These are phyloP conservation scores for Drosophila niveifrons DNA, from an alignment of 2,888 invertebrate genomes.

Conservation along the genomic window DNA sequence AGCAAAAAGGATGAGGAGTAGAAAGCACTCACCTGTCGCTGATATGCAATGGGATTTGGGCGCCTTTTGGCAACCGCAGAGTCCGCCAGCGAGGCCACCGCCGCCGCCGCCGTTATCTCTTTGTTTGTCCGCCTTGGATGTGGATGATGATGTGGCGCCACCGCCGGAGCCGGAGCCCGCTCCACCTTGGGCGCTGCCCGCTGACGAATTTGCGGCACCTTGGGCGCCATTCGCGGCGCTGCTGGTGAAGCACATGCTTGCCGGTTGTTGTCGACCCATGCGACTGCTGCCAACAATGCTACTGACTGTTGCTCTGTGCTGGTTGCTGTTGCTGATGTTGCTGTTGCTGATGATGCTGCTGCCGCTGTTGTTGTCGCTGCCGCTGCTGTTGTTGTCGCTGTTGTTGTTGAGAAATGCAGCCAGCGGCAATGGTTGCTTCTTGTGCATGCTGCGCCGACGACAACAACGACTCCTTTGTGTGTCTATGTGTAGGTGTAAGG, in stretches of 20 bases:
- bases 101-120: constrained; percentile 69
- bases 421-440: constrained; percentile 83
- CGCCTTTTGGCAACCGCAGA: constrained; percentile 85
- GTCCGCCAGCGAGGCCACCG: constrained; percentile 54
- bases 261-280: constrained; percentile 27
- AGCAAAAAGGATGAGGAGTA: not conserved
- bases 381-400: constrained; percentile 32
- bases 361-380: constrained; percentile 25
- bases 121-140: constrained; percentile 77
- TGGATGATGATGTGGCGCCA: constrained; percentile 26
- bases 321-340: constrained; percentile 18
- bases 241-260: constrained; percentile 43
- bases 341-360: constrained; percentile 27
- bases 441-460: constrained; percentile 75
- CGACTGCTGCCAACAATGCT: constrained; percentile 24
- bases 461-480: not conserved
- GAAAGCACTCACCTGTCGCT: constrained; percentile 83
- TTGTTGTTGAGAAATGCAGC: constrained; percentile 79
- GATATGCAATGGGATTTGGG: constrained; percentile 86
- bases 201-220: constrained; percentile 45
- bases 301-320: constrained; percentile 2
- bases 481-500: not conserved
- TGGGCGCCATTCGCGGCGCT: constrained; percentile 51
- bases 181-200: constrained; percentile 25
- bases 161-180: not conserved